Conservation (phyloP, 2,113 vertebrate species). For the Capricornis sumatraensis region DNA sequence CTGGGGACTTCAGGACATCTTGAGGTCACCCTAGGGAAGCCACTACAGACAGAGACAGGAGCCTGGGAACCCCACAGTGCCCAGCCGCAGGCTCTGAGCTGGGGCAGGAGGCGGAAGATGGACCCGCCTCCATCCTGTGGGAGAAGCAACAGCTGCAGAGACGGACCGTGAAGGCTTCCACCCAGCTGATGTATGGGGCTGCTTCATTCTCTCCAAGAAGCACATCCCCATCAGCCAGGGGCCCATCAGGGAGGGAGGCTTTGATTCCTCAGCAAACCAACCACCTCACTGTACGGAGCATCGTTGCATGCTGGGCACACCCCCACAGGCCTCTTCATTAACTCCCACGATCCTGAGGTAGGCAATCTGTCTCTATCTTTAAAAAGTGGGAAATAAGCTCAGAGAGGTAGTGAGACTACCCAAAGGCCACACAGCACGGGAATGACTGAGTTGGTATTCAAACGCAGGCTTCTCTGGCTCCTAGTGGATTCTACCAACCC, state of each 20-base stretch:
- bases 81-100: neutral
- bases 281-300: neutral
- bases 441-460: neutral
- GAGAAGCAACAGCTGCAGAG: neutral
- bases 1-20: neutral
- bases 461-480: neutral
- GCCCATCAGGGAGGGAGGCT: neutral
- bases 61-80: neutral
- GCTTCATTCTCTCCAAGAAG: neutral
- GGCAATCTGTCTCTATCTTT: neutral
- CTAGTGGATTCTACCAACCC: neutral
- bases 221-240: neutral
- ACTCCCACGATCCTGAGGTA: neutral
- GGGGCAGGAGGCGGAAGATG: neutral
- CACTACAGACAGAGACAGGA: neutral
- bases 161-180: neutral
- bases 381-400: neutral
- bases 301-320: neutral
- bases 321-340: neutral
- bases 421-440: neutral
- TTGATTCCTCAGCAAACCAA: neutral
- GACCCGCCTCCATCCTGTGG: neutral
- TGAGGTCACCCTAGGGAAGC: neutral
- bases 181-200: fast-evolving
- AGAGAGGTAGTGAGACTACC: neutral